Evolutionary conservation across 2,888 invertebrate genomes (phyloP).

Genomic region (Disparrhopalites patrizii): DNA sequence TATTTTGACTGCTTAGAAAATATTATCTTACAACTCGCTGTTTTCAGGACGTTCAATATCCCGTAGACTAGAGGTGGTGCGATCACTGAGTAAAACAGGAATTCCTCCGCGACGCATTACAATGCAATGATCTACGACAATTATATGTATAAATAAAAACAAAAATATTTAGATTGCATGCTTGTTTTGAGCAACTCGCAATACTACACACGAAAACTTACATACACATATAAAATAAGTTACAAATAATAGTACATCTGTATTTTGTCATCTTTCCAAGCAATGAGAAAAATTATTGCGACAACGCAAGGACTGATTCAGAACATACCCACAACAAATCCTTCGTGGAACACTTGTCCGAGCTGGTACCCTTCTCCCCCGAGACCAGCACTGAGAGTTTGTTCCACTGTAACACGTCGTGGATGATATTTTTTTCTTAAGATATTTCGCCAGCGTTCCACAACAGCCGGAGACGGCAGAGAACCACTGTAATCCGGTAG

Average conservation of each 20-base stretch:
- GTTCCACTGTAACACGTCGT: constrained; percentile 53
- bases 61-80: constrained; percentile 51
- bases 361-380: too few relatives aligned
- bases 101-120: constrained; percentile 57
- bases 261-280: too few relatives aligned
- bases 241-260: constrained; percentile 6
- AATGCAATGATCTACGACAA: constrained; percentile 57
- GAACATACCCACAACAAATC: constrained; percentile 58
- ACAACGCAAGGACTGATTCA: too few relatives aligned
- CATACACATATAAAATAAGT: not conserved
- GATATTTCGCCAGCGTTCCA: constrained; percentile 36
- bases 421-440: constrained; percentile 50
- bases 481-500: constrained; percentile 54
- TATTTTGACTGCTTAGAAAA: too few relatives aligned
- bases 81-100: constrained; percentile 53
- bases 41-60: constrained; percentile 53
- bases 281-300: too few relatives aligned
- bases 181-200: too few relatives aligned
- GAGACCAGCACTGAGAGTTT: constrained; percentile 57
- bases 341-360: too few relatives aligned
- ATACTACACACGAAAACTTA: not conserved
- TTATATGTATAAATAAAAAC: constrained; percentile 29
- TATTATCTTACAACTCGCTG: constrained; percentile 55
- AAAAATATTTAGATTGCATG: not conserved
- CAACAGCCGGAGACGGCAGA: constrained; percentile 53